Conservation (phyloP, 1,140 invertebrate species). For the Lutraria rhynchaena region DNA sequence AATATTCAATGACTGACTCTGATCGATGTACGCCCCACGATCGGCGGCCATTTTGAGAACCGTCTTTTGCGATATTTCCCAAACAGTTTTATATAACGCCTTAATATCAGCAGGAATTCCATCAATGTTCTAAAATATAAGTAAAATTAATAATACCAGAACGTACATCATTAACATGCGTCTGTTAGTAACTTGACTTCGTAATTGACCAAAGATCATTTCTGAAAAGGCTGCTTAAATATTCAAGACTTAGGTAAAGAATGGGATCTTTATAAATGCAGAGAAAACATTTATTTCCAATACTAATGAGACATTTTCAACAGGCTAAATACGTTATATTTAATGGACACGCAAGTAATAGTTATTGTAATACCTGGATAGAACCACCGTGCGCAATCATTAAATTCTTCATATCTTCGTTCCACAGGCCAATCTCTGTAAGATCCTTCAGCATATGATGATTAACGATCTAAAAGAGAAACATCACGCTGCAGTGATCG, state of each 20-base stretch:
- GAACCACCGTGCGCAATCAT: conserved; percentile 97
- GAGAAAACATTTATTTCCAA: too few relatives aligned
- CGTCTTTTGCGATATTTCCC: conserved; percentile 98
- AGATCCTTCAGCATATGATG: conserved; percentile 97
- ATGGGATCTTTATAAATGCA: too few relatives aligned
- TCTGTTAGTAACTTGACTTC: background rate
- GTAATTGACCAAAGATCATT: background rate
- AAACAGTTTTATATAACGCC: conserved; percentile 97
- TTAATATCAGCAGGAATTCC: conserved; percentile 95
- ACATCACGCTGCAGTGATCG: too few relatives aligned
- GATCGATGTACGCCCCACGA: conserved; percentile 98
- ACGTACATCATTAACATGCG: background rate
- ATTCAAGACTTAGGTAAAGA: too few relatives aligned
- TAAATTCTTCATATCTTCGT: conserved; percentile 97
- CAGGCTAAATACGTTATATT: too few relatives aligned
- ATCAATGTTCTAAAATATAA: conserved; percentile 88
- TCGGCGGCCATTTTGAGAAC: conserved; percentile 99
- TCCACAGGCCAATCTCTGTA: conserved; percentile 95
- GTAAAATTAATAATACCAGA: conserved; percentile 1
- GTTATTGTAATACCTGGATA: conserved; percentile 91
- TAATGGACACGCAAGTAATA: too few relatives aligned
- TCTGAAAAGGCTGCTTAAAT: too few relatives aligned
- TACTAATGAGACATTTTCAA: too few relatives aligned
- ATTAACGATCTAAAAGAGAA: conserved; percentile 92
- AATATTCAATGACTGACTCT: conserved; percentile 98